These are phyloP conservation scores for Pelodiscus sinensis DNA, from an alignment of 2,113 vertebrate genomes.

Conservation along the genomic window DNA sequence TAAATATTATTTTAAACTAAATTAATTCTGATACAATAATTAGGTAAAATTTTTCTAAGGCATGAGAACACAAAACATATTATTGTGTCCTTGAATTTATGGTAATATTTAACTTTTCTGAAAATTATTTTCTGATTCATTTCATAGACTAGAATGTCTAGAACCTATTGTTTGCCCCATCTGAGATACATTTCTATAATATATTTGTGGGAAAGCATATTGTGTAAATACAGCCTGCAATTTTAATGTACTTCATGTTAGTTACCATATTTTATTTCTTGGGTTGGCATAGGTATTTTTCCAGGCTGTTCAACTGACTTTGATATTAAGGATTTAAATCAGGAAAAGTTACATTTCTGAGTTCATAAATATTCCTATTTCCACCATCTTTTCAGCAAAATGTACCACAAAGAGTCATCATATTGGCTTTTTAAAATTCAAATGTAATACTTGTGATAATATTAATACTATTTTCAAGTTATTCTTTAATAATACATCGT, in stretches of 20 bases:
- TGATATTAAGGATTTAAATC: neutral
- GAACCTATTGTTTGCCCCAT: neutral
- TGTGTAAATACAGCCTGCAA: neutral
- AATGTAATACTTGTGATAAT: neutral
- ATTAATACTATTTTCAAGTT: neutral
- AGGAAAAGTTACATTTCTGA: neutral
- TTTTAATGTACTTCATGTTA: neutral
- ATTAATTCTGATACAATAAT: neutral
- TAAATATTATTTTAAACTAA: neutral
- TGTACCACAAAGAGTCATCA: neutral
- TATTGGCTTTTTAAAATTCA: neutral
- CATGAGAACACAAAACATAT: neutral
- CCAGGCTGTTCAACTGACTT: neutral
- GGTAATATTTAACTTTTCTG: neutral
- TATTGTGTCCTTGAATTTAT: neutral
- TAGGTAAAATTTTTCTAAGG: neutral
- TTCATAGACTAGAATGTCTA: neutral
- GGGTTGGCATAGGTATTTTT: neutral
- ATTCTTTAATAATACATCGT: constrained; percentile 17
- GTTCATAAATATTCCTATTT: neutral
- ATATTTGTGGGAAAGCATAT: neutral
- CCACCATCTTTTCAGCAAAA: neutral
- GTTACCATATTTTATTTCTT: neutral
- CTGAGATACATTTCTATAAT: neutral
- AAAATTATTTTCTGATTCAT: neutral